A percentile compares a stretch with the other conserved stretches of the same genome.
These are phyloP conservation scores for Apeltes quadracus DNA, from an alignment of 2,113 vertebrate genomes.

Conservation along the genomic window DNA sequence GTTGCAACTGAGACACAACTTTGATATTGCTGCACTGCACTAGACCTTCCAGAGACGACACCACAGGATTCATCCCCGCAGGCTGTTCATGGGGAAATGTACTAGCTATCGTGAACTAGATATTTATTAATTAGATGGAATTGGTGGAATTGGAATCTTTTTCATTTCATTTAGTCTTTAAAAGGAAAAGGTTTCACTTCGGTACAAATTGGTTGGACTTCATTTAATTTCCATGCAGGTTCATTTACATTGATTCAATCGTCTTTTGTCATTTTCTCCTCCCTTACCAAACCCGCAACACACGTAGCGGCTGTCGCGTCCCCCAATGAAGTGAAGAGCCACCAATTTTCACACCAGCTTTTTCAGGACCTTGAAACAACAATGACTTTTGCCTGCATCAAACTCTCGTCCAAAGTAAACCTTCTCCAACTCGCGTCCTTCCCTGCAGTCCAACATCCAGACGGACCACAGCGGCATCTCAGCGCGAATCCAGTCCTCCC, in stretches of 20 bases:
- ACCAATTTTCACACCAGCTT: slow-evolving; percentile 5
- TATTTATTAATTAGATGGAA: background rate
- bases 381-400: background rate
- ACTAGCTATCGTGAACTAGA: background rate
- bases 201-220: slow-evolving; percentile 18
- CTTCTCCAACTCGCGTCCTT: slow-evolving; percentile 19
- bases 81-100: background rate
- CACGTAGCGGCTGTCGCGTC: background rate
- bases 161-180: background rate
- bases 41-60: background rate
- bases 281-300: background rate
- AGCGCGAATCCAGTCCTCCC: slow-evolving; percentile 90
- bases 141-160: background rate
- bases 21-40: background rate
- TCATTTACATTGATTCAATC: slow-evolving; percentile 18
- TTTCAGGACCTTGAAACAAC: slow-evolving; percentile 7
- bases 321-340: background rate
- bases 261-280: slow-evolving; percentile 10
- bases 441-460: slow-evolving; percentile 87
- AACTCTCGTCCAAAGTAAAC: slow-evolving; percentile 1
- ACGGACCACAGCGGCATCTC: slow-evolving; percentile 87
- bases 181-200: background rate
- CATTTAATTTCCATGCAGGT: background rate
- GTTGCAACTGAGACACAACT: background rate
- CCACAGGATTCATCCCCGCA: background rate